Evolutionary conservation across 2,888 invertebrate species (phyloP).

Genomic region (Acrobasis consociella): DNA sequence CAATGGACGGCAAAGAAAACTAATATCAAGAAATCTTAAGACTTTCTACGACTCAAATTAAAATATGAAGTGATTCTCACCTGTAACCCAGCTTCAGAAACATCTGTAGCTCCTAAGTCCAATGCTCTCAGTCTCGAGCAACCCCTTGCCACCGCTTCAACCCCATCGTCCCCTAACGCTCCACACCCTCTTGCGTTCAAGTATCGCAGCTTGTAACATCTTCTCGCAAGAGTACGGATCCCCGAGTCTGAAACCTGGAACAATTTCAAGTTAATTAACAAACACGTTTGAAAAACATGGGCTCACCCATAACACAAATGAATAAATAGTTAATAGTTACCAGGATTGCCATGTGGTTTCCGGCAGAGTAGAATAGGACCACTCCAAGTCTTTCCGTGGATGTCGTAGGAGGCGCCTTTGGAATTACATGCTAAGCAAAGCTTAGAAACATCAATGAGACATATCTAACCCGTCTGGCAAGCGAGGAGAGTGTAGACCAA

Average conservation of each 20-base stretch:
- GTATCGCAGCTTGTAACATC: conserved; percentile 94
- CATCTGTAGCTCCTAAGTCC: conserved; percentile 96
- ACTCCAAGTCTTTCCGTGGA: too few species aligned
- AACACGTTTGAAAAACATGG: neutral
- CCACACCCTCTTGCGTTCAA: conserved; percentile 96
- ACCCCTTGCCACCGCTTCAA: conserved; percentile 92
- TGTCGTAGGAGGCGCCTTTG: too few species aligned
- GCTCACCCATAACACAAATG: too few species aligned
- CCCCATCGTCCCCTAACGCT: conserved; percentile 96
- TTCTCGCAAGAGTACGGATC: conserved; percentile 91
- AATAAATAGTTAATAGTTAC: too few species aligned
- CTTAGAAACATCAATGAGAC: too few species aligned
- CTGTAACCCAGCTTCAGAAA: conserved; percentile 93
- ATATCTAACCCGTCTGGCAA: too few species aligned
- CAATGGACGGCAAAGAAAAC: too few species aligned
- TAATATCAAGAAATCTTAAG: too few species aligned
- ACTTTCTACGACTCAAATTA: neutral
- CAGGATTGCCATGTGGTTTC: too few species aligned
- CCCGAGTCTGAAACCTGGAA: conserved; percentile 93
- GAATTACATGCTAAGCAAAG: too few species aligned
- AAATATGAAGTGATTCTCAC: conserved; percentile 75
- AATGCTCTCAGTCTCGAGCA: conserved; percentile 93
- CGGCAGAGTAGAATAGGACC: too few species aligned
- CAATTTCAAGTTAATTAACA: neutral
- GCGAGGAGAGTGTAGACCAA: too few species aligned